Base-by-base conservation (phyloP, 2,113 vertebrate species). In the Gasterosteus nipponicus region DNA sequence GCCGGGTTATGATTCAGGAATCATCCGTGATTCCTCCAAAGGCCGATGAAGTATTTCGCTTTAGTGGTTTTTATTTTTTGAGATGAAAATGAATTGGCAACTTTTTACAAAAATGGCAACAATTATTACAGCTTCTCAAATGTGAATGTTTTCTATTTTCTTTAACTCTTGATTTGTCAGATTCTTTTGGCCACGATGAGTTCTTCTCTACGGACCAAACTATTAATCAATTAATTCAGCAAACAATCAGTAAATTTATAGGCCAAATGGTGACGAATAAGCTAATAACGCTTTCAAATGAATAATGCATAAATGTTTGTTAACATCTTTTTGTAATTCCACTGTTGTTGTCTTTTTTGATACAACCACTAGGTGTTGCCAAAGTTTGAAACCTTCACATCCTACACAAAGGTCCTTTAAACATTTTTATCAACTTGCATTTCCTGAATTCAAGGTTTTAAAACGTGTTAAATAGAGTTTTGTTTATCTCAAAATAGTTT, bases 331-430 rank as follows among this genome's bases (percentile, higher is more conserved):
- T 38, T 46, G 16, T 44, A 18, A 47, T 65, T 19, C 47, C 22
- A 33, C 44, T 35, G 29, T 49, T 35, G 19, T 67, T 73, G 58
- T 73, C 29, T 61, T 44, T 60, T 60, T 49, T 31, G n/a, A 42
- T 39, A 59, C 7, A 3, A 51, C 56, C 65, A 77, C 57, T 63
- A 62, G 74, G 57, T 77, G 74, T 53, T 49, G n/a, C 63, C 60
- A 73, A 44, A 64, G 71, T 64, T 56, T 31, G 38, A 75, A 58
- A 58, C 19, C 41, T 54, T 42, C 39, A 74, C 44, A 74, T 35
- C 53, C 26, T 64, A 31, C 59, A 63, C 9, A 31, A 15, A 54
- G 33, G 44, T 60, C 51, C 66, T 69, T 49, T 53, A 29, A 38
- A 60, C 35, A 73, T 63, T 62, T 62, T 54, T 42, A 31, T 46